Conservation (phyloP, 2,113 vertebrate species). For the Mobula birostris region DNA sequence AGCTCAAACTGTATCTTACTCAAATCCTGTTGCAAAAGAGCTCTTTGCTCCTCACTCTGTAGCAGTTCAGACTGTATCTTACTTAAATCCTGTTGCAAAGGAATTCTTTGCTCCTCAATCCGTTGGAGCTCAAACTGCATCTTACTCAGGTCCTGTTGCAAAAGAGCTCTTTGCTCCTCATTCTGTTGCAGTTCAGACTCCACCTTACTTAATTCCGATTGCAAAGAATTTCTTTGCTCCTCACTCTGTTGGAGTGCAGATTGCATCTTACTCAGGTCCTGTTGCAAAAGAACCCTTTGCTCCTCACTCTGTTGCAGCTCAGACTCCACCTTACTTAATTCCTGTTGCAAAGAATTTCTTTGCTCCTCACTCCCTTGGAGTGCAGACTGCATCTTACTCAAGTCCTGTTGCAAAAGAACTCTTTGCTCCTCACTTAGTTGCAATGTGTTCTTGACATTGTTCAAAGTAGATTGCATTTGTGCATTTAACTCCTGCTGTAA, state of each 20-base stretch:
- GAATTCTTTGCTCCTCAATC: constrained; percentile 11
- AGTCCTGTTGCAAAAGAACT: not conserved
- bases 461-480: constrained; percentile 18
- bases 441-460: not conserved
- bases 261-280: not conserved
- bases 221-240: not conserved
- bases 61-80: not conserved
- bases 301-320: constrained; percentile 11
- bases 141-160: not conserved
- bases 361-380: not conserved
- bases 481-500: not conserved
- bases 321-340: not conserved
- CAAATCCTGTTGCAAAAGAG: not conserved
- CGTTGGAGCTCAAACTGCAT: not conserved
- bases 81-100: not conserved
- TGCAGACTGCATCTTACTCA: constrained; percentile 2
- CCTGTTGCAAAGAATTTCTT: not conserved
- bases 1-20: not conserved
- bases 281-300: constrained; percentile 1
- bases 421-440: constrained; percentile 12
- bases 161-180: constrained; percentile 1
- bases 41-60: constrained; percentile 12
- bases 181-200: not conserved
- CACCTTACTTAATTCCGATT: not conserved
- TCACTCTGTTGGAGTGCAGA: not conserved